Evolutionary conservation across 2,113 vertebrate genomes (phyloP).

Genomic region (Lophochroa leadbeateri): DNA sequence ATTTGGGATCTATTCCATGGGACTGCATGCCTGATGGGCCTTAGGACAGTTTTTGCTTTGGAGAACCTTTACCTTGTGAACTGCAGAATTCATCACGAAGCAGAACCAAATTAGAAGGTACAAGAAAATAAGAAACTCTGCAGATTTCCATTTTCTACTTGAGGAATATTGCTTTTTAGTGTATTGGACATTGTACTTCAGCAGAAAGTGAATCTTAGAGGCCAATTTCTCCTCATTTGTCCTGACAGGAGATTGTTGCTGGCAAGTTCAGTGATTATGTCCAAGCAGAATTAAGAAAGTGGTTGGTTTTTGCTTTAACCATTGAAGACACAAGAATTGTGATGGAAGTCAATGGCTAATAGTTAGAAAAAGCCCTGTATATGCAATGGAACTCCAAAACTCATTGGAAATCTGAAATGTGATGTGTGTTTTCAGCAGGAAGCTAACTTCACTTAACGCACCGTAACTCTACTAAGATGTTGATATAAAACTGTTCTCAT

Average conservation of each 20-base stretch:
- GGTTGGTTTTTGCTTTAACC: neutral
- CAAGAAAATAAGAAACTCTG: neutral
- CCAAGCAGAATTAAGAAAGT: neutral
- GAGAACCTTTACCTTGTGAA: neutral
- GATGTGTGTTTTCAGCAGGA: neutral
- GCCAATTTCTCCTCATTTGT: neutral
- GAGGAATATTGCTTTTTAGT: neutral
- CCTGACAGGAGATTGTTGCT: neutral
- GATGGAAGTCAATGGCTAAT: neutral
- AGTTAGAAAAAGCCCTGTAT: neutral
- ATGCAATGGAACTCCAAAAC: neutral
- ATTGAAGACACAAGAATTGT: neutral
- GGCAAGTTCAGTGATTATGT: neutral
- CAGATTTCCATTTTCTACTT: neutral
- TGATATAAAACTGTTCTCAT: neutral
- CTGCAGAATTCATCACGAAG: neutral
- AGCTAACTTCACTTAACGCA: neutral
- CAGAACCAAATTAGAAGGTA: neutral
- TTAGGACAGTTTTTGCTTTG: neutral
- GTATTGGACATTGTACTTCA: neutral
- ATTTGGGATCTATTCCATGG: neutral
- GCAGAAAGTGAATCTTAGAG: neutral
- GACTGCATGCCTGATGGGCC: neutral
- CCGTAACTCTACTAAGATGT: neutral
- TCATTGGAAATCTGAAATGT: neutral